Evolutionary conservation across 2,888 invertebrate species (phyloP), one percentile per base, ranked within the genome.

Genomic region (Spisula subtruncata): DNA sequence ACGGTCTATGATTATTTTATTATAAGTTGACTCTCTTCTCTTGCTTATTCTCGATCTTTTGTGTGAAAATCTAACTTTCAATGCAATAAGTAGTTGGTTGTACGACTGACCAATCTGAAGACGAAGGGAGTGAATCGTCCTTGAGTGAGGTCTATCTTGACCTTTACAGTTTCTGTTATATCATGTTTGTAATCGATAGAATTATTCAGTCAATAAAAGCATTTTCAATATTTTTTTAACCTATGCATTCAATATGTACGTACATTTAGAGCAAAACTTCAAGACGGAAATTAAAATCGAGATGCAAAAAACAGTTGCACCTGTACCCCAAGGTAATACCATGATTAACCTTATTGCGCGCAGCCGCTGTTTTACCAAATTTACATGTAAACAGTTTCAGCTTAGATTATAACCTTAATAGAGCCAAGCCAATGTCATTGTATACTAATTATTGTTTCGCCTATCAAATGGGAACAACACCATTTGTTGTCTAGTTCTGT

Each of bases 231-330:
- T 48, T 18, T n/a, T 81, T 46, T 20, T 48, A 35, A 81, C 48
- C 51, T 14, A 25, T 81, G 29, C 51, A n/a, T 48, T 84, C 10
- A 32, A 12, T 79, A 8, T 54, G 71, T 51, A 29, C 29, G 32
- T 35, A 79, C 80, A 85, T 56, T 54, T 80, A 85, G 85, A 79
- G 32, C 32, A 16, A 35, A 35, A 32, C 35, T 85, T 54, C 80
- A 75, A 35, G 54, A 85, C 85, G n/a, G 80, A 85, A 80, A 54
- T 85, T 79, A 79, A 85, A 79, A 79, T 29, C 18, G 80, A 85
- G 79, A 35, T 85, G 41, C 85, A 35, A 51, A 79, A 80, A 35
- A n/a, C 16, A 35, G 51, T 81, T 12, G 81, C 18, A 35, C 75
- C 71, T 84, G n/a, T 16, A 35, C 29, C 84, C 20, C 5, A 84